Percentiles rank a stretch among this genome's conserved stretches.
phyloP scores from a whole-genome alignment of 2,113 vertebrate genomes.

The Hippocampus guttulatus region DNA sequence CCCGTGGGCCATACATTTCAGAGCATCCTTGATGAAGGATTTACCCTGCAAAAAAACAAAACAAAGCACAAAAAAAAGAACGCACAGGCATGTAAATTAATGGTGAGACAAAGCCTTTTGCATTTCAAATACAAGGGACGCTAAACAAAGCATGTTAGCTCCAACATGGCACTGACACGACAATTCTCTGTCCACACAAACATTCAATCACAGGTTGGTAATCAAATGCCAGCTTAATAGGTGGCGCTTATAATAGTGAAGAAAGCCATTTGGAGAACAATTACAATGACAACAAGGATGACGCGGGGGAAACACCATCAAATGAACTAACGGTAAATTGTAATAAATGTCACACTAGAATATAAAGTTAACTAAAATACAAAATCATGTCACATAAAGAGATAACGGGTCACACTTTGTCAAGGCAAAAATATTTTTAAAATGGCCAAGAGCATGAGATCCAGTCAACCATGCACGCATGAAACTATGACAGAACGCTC shows the following conservation, averaged over 20 bases:
- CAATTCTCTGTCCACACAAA: neutral
- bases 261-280: neutral
- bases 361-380: neutral
- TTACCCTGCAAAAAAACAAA: conserved; percentile 79
- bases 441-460: neutral
- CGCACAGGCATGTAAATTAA: conserved; percentile 16
- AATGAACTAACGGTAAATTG: neutral
- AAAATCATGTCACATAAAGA: neutral
- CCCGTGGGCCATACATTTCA: conserved; percentile 96
- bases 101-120: neutral
- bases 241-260: neutral
- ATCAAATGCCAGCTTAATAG: neutral
- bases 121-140: neutral
- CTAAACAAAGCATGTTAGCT: neutral
- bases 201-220: neutral
- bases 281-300: too few species aligned
- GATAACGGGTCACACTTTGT: neutral
- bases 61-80: conserved; percentile 4
- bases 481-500: neutral
- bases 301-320: neutral
- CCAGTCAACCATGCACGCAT: neutral
- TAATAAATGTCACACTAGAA: neutral
- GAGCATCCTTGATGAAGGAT: conserved; percentile 97
- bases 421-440: neutral
- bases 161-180: neutral